A percentile compares a stretch with the other conserved stretches of the same genome.
Evolutionary conservation across 2,888 invertebrate genomes (phyloP).

Genomic region (Lordiphosa andalusiaca): DNA sequence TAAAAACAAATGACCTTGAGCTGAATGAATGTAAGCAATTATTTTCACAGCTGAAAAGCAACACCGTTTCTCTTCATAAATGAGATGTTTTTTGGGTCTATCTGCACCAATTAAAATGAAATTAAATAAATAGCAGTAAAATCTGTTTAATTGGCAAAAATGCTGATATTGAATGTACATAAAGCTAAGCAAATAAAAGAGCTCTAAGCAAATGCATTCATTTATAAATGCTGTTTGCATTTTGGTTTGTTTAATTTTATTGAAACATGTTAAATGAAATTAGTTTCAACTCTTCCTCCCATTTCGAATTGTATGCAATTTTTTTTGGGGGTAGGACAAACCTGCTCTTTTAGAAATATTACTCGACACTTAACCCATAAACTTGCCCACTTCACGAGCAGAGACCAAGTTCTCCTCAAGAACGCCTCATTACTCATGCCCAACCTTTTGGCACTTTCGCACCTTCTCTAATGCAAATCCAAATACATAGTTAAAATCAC

Average conservation of each 20-base stretch:
- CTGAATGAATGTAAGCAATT: no score
- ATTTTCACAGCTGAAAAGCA: no score
- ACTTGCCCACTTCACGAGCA: slow-evolving; percentile 38
- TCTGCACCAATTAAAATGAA: no score
- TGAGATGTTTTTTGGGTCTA: no score
- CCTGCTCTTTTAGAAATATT: slow-evolving; percentile 25
- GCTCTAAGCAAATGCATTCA: neutral
- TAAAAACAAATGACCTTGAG: no score
- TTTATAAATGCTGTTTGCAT: neutral
- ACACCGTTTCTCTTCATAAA: no score
- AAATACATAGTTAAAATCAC: slow-evolving; percentile 21
- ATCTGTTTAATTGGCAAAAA: neutral
- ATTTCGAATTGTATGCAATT: neutral
- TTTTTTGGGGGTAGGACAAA: neutral
- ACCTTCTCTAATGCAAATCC: slow-evolving; percentile 27
- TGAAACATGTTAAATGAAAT: neutral
- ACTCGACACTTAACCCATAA: slow-evolving; percentile 33
- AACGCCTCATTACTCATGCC: slow-evolving; percentile 32
- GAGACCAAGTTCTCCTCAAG: slow-evolving; percentile 10
- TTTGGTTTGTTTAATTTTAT: no score
- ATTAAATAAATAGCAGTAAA: neutral
- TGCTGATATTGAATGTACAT: neutral
- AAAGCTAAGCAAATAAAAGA: slow-evolving; percentile 1
- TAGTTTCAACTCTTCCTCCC: neutral
- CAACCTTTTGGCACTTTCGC: slow-evolving; percentile 26